phyloP scores from a whole-genome alignment of 2,113 vertebrate species.

The Mola mola region DNA sequence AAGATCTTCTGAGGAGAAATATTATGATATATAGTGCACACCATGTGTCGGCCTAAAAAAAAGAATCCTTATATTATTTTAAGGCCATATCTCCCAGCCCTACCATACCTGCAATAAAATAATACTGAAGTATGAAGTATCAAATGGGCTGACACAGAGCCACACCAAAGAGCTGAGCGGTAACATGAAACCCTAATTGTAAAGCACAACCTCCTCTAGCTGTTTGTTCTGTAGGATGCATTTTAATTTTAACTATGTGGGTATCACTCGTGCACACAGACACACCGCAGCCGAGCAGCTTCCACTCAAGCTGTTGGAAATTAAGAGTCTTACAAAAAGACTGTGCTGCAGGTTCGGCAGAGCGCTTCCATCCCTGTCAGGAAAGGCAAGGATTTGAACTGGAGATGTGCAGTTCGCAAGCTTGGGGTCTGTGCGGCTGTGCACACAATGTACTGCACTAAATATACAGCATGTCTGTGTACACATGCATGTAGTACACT shows the following conservation, averaged over 20 bases:
- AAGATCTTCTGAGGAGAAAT: no score
- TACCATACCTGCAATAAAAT: no score
- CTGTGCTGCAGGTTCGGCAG: slow-evolving; percentile 33
- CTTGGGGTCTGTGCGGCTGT: slow-evolving; percentile 6
- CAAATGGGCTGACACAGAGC: no score
- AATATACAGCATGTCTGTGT: slow-evolving; percentile 1
- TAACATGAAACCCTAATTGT: not conserved
- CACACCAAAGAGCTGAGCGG: no score
- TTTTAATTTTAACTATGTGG: slow-evolving; percentile 23
- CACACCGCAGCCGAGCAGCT: slow-evolving; percentile 1
- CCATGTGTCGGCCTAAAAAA: no score
- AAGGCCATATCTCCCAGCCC: no score
- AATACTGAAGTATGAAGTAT: no score
- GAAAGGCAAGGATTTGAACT: slow-evolving; percentile 24
- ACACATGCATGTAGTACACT: not conserved
- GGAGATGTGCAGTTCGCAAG: slow-evolving; percentile 13
- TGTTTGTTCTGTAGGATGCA: slow-evolving; percentile 8
- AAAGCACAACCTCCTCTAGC: not conserved
- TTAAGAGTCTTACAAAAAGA: slow-evolving; percentile 10
- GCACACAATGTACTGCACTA: slow-evolving; percentile 5
- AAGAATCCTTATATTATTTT: no score
- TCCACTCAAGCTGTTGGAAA: slow-evolving; percentile 22
- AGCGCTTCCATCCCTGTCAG: slow-evolving; percentile 17
- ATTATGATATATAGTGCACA: no score
- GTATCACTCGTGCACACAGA: not conserved